These are phyloP conservation scores for Nycticebus coucang DNA, from an alignment of 2,113 vertebrate species.

Conservation along the genomic window DNA sequence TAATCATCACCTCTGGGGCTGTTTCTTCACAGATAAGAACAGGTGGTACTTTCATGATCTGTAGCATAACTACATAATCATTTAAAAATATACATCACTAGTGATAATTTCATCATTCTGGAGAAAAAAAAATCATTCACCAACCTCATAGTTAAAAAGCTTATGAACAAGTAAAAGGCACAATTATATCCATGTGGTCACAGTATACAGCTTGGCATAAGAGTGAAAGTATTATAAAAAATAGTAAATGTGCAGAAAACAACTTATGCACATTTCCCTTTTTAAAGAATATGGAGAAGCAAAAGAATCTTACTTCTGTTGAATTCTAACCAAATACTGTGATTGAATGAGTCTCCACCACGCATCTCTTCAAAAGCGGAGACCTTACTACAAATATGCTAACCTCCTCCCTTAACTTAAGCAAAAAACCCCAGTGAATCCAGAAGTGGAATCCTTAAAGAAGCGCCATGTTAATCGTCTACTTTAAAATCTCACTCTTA, in stretches of 20 bases:
- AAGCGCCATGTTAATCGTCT: not conserved
- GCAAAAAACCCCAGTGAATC: not conserved
- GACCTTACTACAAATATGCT: not conserved
- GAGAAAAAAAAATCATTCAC: slow-evolving; percentile 34
- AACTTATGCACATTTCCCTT: not conserved
- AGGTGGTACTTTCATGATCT: slow-evolving; percentile 14
- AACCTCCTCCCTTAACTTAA: not conserved
- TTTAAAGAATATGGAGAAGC: not conserved
- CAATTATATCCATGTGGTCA: not conserved
- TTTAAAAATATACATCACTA: slow-evolving; percentile 30
- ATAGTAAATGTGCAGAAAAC: not conserved
- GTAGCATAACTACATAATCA: slow-evolving; percentile 24
- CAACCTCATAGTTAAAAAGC: not conserved
- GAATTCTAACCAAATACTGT: not conserved
- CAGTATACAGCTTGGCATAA: not conserved
- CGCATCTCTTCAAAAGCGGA: not conserved
- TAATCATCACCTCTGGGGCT: not conserved
- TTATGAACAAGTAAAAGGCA: not conserved
- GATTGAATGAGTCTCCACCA: not conserved
- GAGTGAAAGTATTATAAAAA: not conserved
- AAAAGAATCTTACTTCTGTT: not conserved
- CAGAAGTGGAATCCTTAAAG: not conserved
- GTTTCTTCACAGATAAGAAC: slow-evolving; percentile 1
- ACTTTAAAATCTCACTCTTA: slow-evolving; percentile 16
- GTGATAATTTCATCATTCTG: not conserved